Evolutionary conservation across 2,113 vertebrate genomes (phyloP), one percentile per base, ranked within the genome.

Genomic region (Kryptolebias marmoratus): DNA sequence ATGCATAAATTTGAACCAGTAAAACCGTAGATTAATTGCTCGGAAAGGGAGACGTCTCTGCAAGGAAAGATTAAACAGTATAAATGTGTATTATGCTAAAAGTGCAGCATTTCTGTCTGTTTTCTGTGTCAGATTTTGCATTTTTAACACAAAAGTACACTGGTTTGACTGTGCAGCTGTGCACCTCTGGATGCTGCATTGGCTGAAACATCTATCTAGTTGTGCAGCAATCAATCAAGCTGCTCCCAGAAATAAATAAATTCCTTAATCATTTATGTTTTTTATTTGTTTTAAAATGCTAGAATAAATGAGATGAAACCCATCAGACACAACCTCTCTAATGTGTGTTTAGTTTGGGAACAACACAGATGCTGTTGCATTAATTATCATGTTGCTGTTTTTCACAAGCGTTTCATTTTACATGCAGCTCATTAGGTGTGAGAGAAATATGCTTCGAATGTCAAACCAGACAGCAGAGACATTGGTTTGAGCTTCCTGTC

Each of bases 1-100:
- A 63, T 32, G 65, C 70, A 60, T 75, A 69, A 66, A 87, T 89
- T 75, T 75, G 75, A 88, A 84, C 81, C 52, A 83, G 68, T 18
- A 5, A 27, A 50, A 71, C 62, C 39, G n/a, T 22, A 56, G 48
- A 32, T 7, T 58, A 64, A 67, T 55, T 63, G 61, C 58, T 58
- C 0, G 1, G 47, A 73, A 59, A 48, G 18, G 47, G 57, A 62
- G 16, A 27, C 14, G 57, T n/a, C 30, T 36, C 3, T 13, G 11
- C 2, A 13, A 36, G 31, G 18, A 67, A 11, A 61, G 60, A 86
- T 79, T 47, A 77, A 73, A 67, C 62, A 66, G 55, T 75, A 75
- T 68, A 64, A 72, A 31, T 49, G 64, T 73, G 59, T 16, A 45
- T 45, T 28, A 5, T 44, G 5, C 15, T 36, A 11, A 32, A 62